phyloP scores from a whole-genome alignment of 2,113 vertebrate species.

The Solenodon paradoxus region DNA sequence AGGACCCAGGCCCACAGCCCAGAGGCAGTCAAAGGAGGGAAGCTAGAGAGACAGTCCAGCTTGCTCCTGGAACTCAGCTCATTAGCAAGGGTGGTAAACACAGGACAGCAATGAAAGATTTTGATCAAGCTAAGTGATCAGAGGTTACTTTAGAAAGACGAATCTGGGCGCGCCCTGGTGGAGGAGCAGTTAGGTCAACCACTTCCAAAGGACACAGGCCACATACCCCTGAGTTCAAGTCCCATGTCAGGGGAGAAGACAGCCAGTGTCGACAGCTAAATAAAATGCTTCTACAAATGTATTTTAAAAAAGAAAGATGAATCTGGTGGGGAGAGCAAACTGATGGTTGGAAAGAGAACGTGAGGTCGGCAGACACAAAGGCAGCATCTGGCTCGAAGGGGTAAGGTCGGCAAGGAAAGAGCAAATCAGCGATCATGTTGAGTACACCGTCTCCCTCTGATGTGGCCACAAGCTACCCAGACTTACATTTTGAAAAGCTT shows the following conservation, averaged over 20 bases:
- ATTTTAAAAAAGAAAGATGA: no score
- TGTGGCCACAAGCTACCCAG: background rate
- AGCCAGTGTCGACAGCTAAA: no score
- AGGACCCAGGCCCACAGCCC: background rate
- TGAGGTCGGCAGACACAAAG: background rate
- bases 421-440: background rate
- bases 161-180: no score
- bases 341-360: background rate
- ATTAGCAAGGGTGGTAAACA: background rate
- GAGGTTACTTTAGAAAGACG: background rate
- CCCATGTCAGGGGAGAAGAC: no score
- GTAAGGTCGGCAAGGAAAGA: background rate
- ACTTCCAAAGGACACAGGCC: no score
- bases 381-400: background rate
- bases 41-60: background rate
- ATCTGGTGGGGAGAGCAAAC: background rate
- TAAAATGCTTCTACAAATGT: no score
- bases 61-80: background rate
- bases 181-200: no score
- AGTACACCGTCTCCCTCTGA: background rate
- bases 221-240: no score
- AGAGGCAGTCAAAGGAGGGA: background rate
- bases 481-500: conserved; percentile 48
- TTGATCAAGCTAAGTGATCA: background rate
- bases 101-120: background rate